phyloP scores from a whole-genome alignment of 2,113 vertebrate genomes.

The Caracal caracal region DNA sequence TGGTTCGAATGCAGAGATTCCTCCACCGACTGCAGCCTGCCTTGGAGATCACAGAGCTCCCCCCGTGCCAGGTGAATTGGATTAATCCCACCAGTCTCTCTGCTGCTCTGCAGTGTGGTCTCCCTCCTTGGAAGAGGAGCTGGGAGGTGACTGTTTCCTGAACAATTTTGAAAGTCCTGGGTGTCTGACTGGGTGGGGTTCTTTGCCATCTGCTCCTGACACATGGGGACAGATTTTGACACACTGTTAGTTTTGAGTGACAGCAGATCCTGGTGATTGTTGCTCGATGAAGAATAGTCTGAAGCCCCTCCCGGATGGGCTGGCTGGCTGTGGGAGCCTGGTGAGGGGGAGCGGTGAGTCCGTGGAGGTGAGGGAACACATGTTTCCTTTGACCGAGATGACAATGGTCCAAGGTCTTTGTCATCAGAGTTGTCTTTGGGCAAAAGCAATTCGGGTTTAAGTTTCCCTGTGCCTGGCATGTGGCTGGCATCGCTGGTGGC shows the following conservation, averaged over 20 bases:
- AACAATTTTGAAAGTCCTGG: conserved; percentile 74
- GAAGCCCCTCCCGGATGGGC: conserved; percentile 57
- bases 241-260: conserved; percentile 36
- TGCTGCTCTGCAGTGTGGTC: conserved; percentile 69
- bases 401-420: conserved; percentile 67
- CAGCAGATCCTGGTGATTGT: background rate
- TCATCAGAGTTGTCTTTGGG: conserved; percentile 77
- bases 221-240: conserved; percentile 31
- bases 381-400: conserved; percentile 72
- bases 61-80: conserved; percentile 83
- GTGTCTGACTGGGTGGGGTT: conserved; percentile 68
- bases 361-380: conserved; percentile 69
- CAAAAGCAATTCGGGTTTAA: background rate
- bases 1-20: conserved; percentile 96
- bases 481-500: conserved; percentile 66
- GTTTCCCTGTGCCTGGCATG: conserved; percentile 54
- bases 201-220: conserved; percentile 44
- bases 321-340: conserved; percentile 69
- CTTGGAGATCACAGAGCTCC: conserved; percentile 89
- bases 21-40: conserved; percentile 94
- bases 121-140: conserved; percentile 78
- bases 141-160: conserved; percentile 72
- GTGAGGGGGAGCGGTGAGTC: conserved; percentile 74
- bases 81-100: conserved; percentile 78
- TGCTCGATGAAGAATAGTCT: conserved; percentile 24